phyloP scores from a whole-genome alignment of 2,888 invertebrate genomes.

The Conistra vaccinii region DNA sequence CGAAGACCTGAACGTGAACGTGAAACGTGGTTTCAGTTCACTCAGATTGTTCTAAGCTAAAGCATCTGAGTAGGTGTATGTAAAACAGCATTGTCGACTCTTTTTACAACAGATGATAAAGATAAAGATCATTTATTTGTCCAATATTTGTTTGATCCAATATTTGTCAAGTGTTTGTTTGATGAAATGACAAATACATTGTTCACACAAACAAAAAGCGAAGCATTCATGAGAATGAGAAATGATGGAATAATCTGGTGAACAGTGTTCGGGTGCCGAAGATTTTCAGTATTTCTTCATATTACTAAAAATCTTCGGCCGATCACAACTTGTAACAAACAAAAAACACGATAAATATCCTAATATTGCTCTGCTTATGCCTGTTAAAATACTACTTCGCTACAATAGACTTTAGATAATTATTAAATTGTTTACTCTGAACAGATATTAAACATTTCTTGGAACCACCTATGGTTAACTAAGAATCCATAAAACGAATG shows the following conservation, averaged over 20 bases:
- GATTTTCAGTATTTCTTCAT: neutral
- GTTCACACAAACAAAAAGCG: neutral
- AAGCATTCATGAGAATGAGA: neutral
- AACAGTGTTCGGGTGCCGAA: neutral
- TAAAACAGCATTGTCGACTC: neutral
- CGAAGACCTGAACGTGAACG: conserved; percentile 3
- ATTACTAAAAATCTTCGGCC: no score
- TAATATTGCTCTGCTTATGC: neutral
- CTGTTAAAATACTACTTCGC: neutral
- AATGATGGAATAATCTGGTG: neutral
- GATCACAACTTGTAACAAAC: no score
- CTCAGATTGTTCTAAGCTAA: neutral
- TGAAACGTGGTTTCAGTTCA: neutral
- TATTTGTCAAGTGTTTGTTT: no score
- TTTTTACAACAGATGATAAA: neutral
- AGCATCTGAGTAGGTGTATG: neutral
- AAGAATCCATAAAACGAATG: conserved; percentile 1
- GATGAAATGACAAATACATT: neutral
- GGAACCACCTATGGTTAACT: neutral
- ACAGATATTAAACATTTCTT: neutral
- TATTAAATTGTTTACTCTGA: conserved; percentile 5
- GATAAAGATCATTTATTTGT: no score
- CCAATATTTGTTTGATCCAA: no score
- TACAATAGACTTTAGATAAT: neutral
- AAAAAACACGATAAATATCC: no score